These are phyloP conservation scores for Cecropterus lyciades DNA, from an alignment of 1,140 invertebrate genomes.

Conservation along the genomic window DNA sequence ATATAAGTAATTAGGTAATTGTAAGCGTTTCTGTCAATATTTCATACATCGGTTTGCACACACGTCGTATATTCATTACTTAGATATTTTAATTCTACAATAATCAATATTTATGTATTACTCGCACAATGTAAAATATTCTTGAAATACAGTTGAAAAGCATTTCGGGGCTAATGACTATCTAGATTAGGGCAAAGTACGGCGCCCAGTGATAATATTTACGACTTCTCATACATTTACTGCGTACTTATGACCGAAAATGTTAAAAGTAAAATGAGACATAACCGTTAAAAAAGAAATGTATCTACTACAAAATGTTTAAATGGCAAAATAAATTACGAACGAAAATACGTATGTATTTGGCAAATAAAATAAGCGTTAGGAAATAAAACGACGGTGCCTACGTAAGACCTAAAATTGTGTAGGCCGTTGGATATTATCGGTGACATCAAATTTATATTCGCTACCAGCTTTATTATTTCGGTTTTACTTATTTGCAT, in stretches of 20 bases:
- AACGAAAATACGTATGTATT: conserved; percentile 21
- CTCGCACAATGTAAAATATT: too few relatives aligned
- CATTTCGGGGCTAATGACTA: conserved; percentile 4
- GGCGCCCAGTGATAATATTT: conserved; percentile 9
- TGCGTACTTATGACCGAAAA: conserved; percentile 1
- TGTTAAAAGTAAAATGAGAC: conserved; percentile 11
- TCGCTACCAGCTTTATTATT: conserved; percentile 7
- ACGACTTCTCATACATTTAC: conserved; percentile 6
- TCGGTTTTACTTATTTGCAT: background rate
- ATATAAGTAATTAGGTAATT: too few relatives aligned
- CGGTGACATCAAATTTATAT: conserved; percentile 30
- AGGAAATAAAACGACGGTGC: conserved; percentile 23
- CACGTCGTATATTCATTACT: too few relatives aligned
- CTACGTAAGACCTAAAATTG: conserved; percentile 32
- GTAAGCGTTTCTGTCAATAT: too few relatives aligned
- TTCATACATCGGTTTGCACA: too few relatives aligned
- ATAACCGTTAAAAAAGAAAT: conserved; percentile 9
- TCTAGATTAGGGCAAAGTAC: background rate
- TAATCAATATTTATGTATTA: too few relatives aligned
- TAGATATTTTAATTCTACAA: too few relatives aligned
- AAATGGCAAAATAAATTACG: conserved; percentile 12
- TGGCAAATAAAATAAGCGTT: conserved; percentile 30
- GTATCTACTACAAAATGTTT: conserved; percentile 14
- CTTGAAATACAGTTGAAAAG: background rate
- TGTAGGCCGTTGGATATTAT: conserved; percentile 21